Base-by-base conservation (phyloP, 1,140 invertebrate genomes). In the Eufriesea mexicana region DNA sequence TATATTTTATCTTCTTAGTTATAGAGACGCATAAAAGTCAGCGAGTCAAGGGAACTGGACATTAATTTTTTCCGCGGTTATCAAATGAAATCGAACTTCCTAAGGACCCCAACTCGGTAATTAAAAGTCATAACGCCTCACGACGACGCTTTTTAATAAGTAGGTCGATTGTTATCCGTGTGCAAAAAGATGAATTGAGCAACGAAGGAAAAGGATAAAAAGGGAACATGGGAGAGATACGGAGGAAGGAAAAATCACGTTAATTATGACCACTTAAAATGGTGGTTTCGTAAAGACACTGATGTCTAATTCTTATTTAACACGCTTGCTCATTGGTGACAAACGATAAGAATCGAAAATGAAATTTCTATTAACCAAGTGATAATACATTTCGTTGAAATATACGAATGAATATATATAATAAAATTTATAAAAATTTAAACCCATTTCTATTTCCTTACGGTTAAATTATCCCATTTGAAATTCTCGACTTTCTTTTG, bases 121-220 rank as follows among this genome's bases (percentile, higher is more conserved):
- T 51, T 66, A 35, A 76, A 23, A 64, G 47, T 14, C 28, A 12
- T 10, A 23, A 18, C 2, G 5, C n/a, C 18, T 23, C 59, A 20
- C 16, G 20, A 14, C 25, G 25, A 25, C 12, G 47, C 51, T 25
- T 54, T 23, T 54, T 23, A 28, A 57, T 47, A 78, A 70, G 49
- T 78, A 18, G 76, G 62, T 68, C 64, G 76, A 78, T 78, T 57
- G 64, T 70, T 78, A 78, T 78, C 76, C 64, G 42, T 2, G 51
- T 18, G 47, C 42, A 45, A 49, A 54, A 49, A 76, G 59, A 5
- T 20, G 57, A 23, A 55, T 77, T 67, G 62, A 54, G 49, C 64
- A 77, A 77, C 62, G 35, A 10, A 49, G 45, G 16, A 8, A 20
- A n/a, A 45, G 20, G 16, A 68, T 18, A 7, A 68, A 25, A 25